Evolutionary conservation across 1,140 invertebrate species (phyloP).

Genomic region (Arion vulgaris): DNA sequence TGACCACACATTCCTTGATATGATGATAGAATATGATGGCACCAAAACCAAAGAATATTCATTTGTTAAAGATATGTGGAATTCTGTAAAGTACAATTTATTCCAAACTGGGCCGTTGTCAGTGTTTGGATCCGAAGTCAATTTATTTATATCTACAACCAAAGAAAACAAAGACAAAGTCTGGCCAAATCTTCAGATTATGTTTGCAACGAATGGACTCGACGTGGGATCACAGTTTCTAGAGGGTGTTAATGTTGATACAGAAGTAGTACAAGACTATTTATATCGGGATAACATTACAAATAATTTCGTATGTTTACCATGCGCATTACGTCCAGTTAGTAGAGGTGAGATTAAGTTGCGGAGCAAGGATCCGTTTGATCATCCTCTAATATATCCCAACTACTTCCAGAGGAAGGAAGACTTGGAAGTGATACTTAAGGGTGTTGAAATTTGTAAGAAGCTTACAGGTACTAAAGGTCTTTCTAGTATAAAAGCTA

Average conservation of each 20-base stretch:
- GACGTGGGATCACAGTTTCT: neutral
- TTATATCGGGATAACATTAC: constrained; percentile 3
- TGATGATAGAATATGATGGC: neutral
- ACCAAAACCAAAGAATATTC: neutral
- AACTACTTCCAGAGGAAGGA: constrained; percentile 65
- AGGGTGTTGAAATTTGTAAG: constrained; percentile 43
- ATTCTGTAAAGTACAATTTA: neutral
- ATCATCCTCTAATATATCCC: constrained; percentile 89
- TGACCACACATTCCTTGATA: constrained; percentile 75
- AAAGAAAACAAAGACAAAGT: neutral
- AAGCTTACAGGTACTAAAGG: constrained; percentile 5
- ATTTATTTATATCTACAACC: neutral
- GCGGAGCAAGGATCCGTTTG: constrained; percentile 80
- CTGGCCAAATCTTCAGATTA: constrained; percentile 27
- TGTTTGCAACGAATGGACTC: neutral
- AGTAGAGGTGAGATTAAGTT: constrained; percentile 67
- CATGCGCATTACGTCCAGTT: constrained; percentile 51
- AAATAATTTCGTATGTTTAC: neutral
- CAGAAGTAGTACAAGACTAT: neutral
- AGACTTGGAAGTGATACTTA: constrained; percentile 60
- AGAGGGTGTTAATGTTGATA: neutral
- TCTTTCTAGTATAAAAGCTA: neutral
- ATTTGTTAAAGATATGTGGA: neutral
- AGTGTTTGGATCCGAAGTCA: neutral
- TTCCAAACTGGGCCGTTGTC: neutral